Conservation (phyloP, 2,113 vertebrate genomes). For the Erythrocercus mccallii region DNA sequence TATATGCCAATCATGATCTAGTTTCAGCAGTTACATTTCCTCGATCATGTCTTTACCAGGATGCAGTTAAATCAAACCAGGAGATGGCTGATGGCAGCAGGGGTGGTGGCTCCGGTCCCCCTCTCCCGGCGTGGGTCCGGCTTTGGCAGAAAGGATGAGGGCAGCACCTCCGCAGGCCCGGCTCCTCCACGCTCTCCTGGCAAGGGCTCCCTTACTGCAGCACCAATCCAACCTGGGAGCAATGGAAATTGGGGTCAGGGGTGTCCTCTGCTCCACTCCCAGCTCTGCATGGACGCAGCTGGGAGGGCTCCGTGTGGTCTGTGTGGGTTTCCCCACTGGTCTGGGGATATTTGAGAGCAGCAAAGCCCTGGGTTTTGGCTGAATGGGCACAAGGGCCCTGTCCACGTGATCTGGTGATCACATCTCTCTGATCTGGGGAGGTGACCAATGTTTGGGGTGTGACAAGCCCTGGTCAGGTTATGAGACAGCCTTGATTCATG, state of each 20-base stretch:
- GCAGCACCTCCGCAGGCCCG: constrained; percentile 65
- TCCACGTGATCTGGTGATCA: too few relatives aligned
- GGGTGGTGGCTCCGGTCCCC: background rate
- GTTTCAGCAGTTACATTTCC: constrained; percentile 79
- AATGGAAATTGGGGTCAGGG: background rate
- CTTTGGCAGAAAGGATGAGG: constrained; percentile 57
- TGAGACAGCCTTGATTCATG: background rate
- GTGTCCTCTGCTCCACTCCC: background rate
- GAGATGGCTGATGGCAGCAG: constrained; percentile 22
- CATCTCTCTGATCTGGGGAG: background rate
- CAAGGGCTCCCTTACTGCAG: constrained; percentile 84
- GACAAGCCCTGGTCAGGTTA: fast-evolving
- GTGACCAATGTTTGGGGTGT: background rate
- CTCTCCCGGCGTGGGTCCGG: constrained; percentile 4
- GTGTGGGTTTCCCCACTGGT: fast-evolving
- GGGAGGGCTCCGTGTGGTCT: background rate
- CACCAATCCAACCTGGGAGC: constrained; percentile 89
- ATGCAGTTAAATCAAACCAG: constrained; percentile 62
- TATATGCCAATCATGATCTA: constrained; percentile 76
- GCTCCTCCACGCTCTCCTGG: constrained; percentile 71
- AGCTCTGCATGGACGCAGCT: fast-evolving
- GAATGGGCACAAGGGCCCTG: fast-evolving
- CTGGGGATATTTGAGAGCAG: background rate
- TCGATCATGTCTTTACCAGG: constrained; percentile 67
- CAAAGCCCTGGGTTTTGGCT: background rate